Evolutionary conservation across 2,888 invertebrate species (phyloP).

Genomic region (Mellilla xanthometata): DNA sequence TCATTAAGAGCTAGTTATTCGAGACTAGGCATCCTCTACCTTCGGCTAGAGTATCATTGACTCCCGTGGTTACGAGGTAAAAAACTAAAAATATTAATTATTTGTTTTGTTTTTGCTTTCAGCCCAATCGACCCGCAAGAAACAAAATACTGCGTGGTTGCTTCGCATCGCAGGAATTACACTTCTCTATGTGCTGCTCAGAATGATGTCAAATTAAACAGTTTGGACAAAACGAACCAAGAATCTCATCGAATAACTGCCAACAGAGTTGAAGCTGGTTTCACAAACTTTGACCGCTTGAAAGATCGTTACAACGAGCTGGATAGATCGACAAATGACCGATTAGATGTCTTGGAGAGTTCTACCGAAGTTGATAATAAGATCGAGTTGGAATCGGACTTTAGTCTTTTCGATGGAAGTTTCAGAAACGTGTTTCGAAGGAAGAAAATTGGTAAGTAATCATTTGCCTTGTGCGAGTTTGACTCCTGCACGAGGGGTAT

Average conservation of each 20-base stretch:
- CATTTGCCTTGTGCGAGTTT: no score
- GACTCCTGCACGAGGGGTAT: no score
- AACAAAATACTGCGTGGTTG: slow-evolving; percentile 71
- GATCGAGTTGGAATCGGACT: slow-evolving; percentile 52
- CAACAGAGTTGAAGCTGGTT: neutral
- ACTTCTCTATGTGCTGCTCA: slow-evolving; percentile 73
- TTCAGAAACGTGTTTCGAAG: slow-evolving; percentile 57
- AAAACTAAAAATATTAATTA: no score
- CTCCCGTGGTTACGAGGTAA: no score
- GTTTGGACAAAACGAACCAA: slow-evolving; percentile 46
- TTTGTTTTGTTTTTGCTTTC: slow-evolving; percentile 32
- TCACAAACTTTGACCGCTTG: neutral
- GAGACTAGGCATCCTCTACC: no score
- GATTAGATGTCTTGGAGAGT: slow-evolving; percentile 29
- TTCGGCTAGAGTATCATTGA: no score
- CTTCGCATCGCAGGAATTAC: slow-evolving; percentile 66
- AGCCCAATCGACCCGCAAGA: slow-evolving; percentile 75
- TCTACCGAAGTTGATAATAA: slow-evolving; percentile 55
- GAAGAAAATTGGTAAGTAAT: slow-evolving; percentile 65
- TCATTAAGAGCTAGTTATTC: no score
- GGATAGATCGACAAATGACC: slow-evolving; percentile 33
- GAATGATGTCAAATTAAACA: slow-evolving; percentile 50
- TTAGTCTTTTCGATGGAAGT: slow-evolving; percentile 56
- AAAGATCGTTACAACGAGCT: neutral
- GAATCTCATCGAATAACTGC: neutral